Evolutionary conservation across 2,797 vertebrate genomes (phyloP).

Genomic region (Meda fulgida): DNA sequence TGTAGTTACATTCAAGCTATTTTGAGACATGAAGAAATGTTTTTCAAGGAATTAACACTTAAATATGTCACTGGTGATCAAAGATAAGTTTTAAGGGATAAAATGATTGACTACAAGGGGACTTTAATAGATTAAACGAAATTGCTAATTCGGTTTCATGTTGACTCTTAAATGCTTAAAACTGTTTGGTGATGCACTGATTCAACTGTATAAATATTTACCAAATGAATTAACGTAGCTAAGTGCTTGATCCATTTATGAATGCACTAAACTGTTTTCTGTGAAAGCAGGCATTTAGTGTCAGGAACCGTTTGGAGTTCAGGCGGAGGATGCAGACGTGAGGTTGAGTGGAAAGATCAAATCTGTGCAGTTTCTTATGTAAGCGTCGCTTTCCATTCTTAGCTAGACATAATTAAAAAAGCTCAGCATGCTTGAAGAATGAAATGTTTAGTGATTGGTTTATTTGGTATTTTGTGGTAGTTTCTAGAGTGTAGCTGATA

Average conservation of each 20-base stretch:
- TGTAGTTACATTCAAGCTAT: no score
- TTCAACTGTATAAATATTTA: not conserved
- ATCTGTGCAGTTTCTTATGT: no score
- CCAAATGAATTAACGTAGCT: not conserved
- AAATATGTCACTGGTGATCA: no score
- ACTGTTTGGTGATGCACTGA: not conserved
- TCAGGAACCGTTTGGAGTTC: no score
- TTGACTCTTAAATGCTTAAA: not conserved
- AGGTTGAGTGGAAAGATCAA: no score
- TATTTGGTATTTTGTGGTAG: not conserved
- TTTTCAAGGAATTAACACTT: no score
- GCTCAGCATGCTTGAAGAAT: not conserved
- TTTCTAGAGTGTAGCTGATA: not conserved
- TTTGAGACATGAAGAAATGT: no score
- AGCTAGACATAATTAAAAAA: not conserved
- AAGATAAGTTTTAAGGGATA: no score
- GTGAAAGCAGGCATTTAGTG: not conserved
- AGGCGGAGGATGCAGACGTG: no score
- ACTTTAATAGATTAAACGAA: not conserved
- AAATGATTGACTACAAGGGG: no score
- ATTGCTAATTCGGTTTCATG: not conserved
- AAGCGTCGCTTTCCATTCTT: conserved; percentile 6
- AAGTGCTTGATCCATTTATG: conserved; percentile 17
- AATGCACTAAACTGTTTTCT: not conserved
- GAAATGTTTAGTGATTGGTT: conserved; percentile 7